These are phyloP conservation scores for Hypothenemus hampei DNA, from an alignment of 1,140 invertebrate species.

Conservation along the genomic window DNA sequence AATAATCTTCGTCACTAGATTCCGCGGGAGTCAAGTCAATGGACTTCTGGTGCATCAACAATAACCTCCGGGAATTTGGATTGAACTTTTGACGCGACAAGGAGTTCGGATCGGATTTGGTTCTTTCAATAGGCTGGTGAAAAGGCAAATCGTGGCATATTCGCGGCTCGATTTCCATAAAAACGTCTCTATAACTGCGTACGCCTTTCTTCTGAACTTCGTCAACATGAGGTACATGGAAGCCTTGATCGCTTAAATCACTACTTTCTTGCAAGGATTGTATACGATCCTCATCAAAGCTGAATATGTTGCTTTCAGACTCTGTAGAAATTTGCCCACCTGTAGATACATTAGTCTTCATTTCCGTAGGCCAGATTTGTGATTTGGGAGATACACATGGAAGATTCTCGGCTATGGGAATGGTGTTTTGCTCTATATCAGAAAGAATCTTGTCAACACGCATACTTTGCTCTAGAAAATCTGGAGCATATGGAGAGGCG, in stretches of 20 bases:
- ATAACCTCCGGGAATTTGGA: conserved; percentile 64
- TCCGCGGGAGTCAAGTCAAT: conserved; percentile 78
- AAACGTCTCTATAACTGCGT: conserved; percentile 39
- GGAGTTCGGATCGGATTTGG: conserved; percentile 78
- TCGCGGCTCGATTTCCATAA: conserved; percentile 43
- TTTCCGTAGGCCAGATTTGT: conserved; percentile 53
- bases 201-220: conserved; percentile 29
- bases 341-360: conserved; percentile 15
- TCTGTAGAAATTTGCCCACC: conserved; percentile 40
- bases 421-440: conserved; percentile 41
- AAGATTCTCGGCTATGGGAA: conserved; percentile 37
- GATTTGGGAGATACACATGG: conserved; percentile 13
- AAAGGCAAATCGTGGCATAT: conserved; percentile 39
- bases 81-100: conserved; percentile 63
- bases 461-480: conserved; percentile 53
- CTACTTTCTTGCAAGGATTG: conserved; percentile 52
- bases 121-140: conserved; percentile 71
- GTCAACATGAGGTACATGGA: conserved; percentile 39
- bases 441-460: conserved; percentile 40
- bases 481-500: conserved; percentile 3
- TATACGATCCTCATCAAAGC: conserved; percentile 65
- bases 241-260: conserved; percentile 37
- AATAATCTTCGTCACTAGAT: conserved; percentile 72
- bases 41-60: conserved; percentile 81
- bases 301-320: conserved; percentile 56